Evolutionary conservation across 2,797 vertebrate species (phyloP).

Genomic region (Micromesistius poutassou): DNA sequence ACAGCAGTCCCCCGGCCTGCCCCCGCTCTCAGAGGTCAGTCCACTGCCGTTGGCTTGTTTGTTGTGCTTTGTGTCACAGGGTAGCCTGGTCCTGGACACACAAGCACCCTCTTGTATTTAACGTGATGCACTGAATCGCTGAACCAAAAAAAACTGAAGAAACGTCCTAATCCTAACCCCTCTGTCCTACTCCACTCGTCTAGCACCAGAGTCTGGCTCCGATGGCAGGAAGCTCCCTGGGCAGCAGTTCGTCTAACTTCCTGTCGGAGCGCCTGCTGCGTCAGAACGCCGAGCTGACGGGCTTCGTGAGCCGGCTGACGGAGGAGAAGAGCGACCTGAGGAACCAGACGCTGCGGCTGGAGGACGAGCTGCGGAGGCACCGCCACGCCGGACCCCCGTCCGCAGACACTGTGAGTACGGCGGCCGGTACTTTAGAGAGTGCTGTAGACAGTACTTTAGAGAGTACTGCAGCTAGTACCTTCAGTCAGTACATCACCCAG

Average conservation of each 20-base stretch:
- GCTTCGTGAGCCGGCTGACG: constrained; percentile 88
- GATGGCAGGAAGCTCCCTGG: constrained; percentile 67
- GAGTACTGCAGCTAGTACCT: no score
- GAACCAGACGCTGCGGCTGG: constrained; percentile 82
- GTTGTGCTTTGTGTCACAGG: not conserved
- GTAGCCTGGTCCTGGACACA: not conserved
- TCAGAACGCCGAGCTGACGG: constrained; percentile 92
- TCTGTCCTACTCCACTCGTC: no score
- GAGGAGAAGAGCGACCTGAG: constrained; percentile 95
- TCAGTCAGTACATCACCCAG: no score
- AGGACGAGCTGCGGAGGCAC: constrained; percentile 82
- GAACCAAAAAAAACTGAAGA: not conserved
- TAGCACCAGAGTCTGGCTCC: constrained; percentile 65
- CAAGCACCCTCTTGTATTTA: not conserved
- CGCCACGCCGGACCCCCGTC: constrained; percentile 65
- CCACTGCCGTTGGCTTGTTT: not conserved
- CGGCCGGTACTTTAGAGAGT: not conserved
- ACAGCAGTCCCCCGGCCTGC: constrained; percentile 72
- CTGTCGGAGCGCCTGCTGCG: constrained; percentile 87
- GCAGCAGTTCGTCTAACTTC: constrained; percentile 66
- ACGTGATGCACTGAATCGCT: no score
- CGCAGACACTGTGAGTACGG: constrained; percentile 53
- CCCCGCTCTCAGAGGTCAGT: constrained; percentile 74
- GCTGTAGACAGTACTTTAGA: not conserved
- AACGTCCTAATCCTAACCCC: no score